Evolutionary conservation across 2,888 invertebrate species (phyloP).

Genomic region (Dolichopus griseipennis): DNA sequence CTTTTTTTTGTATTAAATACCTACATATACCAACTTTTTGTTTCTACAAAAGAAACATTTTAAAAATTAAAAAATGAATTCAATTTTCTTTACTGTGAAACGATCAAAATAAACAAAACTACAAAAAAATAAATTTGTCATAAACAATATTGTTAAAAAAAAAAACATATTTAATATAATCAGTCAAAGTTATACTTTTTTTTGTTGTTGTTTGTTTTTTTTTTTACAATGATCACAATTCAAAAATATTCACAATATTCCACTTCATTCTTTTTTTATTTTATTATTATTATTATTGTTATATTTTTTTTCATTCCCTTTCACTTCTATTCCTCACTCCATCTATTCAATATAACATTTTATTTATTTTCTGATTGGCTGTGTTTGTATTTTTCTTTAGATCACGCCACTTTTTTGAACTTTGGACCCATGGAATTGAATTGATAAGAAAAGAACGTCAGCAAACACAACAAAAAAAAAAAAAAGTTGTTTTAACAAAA

Average conservation of each 20-base stretch:
- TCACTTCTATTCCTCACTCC: neutral
- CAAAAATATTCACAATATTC: neutral
- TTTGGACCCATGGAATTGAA: neutral
- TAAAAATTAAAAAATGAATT: too few species aligned
- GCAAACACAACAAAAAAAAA: neutral
- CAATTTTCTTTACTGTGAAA: too few species aligned
- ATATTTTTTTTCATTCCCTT: neutral
- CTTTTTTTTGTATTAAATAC: too few species aligned
- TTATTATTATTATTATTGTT: too few species aligned
- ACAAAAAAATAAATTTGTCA: neutral
- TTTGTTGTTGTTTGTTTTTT: neutral
- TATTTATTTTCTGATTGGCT: neutral
- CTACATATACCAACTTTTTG: too few species aligned
- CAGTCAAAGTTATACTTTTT: constrained; percentile 1
- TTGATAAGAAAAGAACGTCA: constrained; percentile 6
- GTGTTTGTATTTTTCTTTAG: neutral
- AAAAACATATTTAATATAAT: neutral
- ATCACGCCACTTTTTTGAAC: constrained; percentile 2
- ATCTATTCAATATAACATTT: too few species aligned
- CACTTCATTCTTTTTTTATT: too few species aligned
- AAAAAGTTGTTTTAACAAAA: too few species aligned
- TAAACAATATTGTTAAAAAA: neutral
- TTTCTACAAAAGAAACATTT: too few species aligned
- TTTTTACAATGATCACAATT: neutral
- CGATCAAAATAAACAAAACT: too few species aligned